A percentile compares a stretch with the other conserved stretches of the same genome.
These are phyloP conservation scores for Caenorhabditis sinica DNA, from an alignment of 2,888 invertebrate species.

Conservation along the genomic window DNA sequence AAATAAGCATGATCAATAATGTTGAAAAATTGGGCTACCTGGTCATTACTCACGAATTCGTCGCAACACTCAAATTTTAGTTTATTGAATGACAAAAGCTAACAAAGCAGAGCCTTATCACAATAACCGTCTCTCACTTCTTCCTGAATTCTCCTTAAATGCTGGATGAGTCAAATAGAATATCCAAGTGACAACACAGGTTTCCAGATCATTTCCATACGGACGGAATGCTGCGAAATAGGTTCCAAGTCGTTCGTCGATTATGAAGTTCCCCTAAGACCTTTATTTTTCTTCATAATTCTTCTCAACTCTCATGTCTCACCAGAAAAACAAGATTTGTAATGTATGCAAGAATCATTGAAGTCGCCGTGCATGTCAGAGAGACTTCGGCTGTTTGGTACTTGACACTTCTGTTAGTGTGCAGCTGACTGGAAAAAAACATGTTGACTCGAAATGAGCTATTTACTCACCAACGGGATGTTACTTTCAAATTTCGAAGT, in stretches of 20 bases:
- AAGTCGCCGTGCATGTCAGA: constrained; percentile 27
- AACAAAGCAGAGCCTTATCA: not conserved
- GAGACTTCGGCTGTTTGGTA: constrained; percentile 48
- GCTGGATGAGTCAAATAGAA: constrained; percentile 61
- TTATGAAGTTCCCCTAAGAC: constrained; percentile 25
- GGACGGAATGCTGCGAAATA: constrained; percentile 53
- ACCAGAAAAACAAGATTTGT: constrained; percentile 54
- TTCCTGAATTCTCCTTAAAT: constrained; percentile 14
- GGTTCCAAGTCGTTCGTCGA: constrained; percentile 23
- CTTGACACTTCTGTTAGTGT: constrained; percentile 12
- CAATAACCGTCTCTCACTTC: not conserved
- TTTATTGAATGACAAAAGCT: too few species aligned
- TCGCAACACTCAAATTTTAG: too few species aligned
- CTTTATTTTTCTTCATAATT: not conserved
- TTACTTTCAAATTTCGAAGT: constrained; percentile 18
- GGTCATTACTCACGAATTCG: too few species aligned
- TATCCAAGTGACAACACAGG: constrained; percentile 49
- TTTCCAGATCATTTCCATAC: constrained; percentile 52
- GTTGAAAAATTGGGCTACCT: too few species aligned
- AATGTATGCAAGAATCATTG: constrained; percentile 49
- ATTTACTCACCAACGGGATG: constrained; percentile 22
- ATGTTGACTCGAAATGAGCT: constrained; percentile 17
- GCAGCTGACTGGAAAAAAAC: constrained; percentile 37
- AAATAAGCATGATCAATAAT: too few species aligned
- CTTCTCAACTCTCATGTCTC: constrained; percentile 3